These are phyloP conservation scores for Hippopotamus amphibius DNA, from an alignment of 2,113 vertebrate genomes.

Conservation along the genomic window DNA sequence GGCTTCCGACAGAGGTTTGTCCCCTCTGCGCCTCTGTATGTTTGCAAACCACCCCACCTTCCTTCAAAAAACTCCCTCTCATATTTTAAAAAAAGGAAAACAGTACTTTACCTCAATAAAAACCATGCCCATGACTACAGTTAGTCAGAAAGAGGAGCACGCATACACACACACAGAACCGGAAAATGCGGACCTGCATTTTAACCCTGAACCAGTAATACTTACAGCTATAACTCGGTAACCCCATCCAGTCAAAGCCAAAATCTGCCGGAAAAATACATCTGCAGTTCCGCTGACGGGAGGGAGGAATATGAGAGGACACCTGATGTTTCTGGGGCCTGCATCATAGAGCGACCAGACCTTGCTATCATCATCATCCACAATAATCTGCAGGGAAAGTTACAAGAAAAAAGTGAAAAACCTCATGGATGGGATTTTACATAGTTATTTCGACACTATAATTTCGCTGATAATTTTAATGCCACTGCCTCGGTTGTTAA, in stretches of 20 bases:
- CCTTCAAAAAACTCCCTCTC: background rate
- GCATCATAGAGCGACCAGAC: conserved; percentile 99
- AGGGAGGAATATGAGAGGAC: conserved; percentile 97
- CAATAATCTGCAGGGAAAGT: conserved; percentile 92
- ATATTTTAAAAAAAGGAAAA: conserved; percentile 47
- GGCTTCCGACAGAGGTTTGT: background rate
- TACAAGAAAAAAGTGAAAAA: background rate
- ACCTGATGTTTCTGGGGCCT: conserved; percentile 95
- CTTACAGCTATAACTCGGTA: conserved; percentile 98
- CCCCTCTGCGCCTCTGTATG: background rate
- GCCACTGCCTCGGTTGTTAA: background rate
- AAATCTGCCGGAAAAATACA: conserved; percentile 97
- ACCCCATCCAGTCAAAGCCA: conserved; percentile 97
- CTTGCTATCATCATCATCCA: conserved; percentile 99
- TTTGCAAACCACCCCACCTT: background rate
- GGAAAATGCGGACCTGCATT: background rate
- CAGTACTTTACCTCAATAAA: background rate
- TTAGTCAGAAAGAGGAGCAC: background rate
- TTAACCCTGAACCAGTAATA: conserved; percentile 51
- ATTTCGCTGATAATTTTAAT: background rate
- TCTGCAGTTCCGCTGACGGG: conserved; percentile 98
- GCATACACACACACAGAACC: background rate
- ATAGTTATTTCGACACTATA: background rate
- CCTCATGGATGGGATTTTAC: background rate
- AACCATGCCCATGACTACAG: background rate